Base-by-base conservation (phyloP, 1,140 invertebrate species). In the Papilio machaon region DNA sequence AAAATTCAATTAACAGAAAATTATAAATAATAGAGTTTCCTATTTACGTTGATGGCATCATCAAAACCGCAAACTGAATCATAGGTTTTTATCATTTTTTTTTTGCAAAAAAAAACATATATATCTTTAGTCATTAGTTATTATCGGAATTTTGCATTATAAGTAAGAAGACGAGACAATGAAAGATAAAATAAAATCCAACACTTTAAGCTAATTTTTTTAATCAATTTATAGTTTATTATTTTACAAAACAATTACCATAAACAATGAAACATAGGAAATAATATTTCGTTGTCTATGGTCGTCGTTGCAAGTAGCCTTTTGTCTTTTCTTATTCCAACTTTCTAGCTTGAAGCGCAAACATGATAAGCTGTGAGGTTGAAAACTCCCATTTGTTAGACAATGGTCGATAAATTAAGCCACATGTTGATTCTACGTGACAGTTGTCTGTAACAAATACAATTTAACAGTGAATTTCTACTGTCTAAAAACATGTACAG, bases 271-370 rank as follows among this genome's bases (percentile, higher is more conserved):
- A 13, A 52, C 15, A 54, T n/a, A 1, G 0, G 6, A 54, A 2
- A 54, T 4, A 6, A 17, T 6, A 52, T 52, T 17, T 17, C 49
- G 6, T 58, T 58, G 54, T 58, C 54, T 58, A 17, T 58, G 54
- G 54, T 52, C 49, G 3, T 58, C 11, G 13, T 13, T 10, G 47
- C 11, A 17, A 19, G 7, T 7, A 8, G 13, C 13, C 13, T 4
- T 52, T 52, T 52, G 5, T 52, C 49, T 19, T 19, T 70, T 64
- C 11, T 64, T 10, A 82, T 49, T 85, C 75, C 76, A 90, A 35
- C 87, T 92, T 93, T 3, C 86, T 76, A 49, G 92, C 92, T 85
- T 92, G 90, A 13, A 91, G 74, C 6, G 88, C 89, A 70, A 88
- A 92, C 58, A 87, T 80, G 6, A 92, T 77, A 8, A 80, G 73